Percentiles rank a stretch among this genome's conserved stretches.
phyloP scores from a whole-genome alignment of 1,140 invertebrate genomes.

The Rhopalosiphum padi region DNA sequence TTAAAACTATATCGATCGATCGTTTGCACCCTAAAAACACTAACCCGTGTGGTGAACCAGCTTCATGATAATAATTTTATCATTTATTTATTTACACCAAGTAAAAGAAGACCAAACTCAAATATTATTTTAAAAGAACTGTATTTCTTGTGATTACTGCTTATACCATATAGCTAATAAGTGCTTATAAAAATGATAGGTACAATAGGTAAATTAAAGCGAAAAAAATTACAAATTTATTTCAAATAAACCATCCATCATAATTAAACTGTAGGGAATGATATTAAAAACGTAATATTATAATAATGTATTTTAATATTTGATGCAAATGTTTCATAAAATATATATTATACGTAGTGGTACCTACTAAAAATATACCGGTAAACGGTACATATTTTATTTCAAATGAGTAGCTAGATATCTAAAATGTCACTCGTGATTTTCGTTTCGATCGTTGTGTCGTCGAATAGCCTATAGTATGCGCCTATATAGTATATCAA shows the following conservation, averaged over 20 bases:
- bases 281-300: background rate
- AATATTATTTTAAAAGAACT: background rate
- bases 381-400: background rate
- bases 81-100: background rate
- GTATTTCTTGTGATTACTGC: background rate
- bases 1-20: background rate
- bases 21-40: background rate
- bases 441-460: background rate
- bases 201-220: background rate
- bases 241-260: background rate
- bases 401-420: background rate
- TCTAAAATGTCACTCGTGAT: background rate
- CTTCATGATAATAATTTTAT: background rate
- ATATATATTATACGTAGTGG: background rate
- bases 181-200: background rate
- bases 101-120: background rate
- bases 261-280: background rate
- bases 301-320: background rate
- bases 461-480: background rate
- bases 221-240: background rate
- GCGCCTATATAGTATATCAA: background rate
- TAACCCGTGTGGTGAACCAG: background rate
- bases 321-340: background rate
- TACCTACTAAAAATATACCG: background rate
- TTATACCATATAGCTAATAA: background rate